Evolutionary conservation across 2,113 vertebrate genomes (phyloP).

Genomic region (Thunnus thynnus): DNA sequence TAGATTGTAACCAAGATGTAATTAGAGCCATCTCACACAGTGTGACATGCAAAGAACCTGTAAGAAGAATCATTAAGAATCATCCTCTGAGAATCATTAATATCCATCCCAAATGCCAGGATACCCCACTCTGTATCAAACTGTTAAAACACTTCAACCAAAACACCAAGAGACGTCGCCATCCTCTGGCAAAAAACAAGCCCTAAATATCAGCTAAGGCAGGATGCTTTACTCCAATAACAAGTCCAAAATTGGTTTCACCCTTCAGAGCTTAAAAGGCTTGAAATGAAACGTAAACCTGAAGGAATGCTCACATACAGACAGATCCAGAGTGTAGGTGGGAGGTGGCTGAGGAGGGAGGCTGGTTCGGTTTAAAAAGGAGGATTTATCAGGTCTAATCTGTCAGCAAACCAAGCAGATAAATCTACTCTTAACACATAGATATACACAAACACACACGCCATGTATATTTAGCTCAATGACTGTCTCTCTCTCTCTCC

Average conservation of each 20-base stretch:
- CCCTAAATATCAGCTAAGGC: background rate
- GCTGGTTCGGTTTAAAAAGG: constrained; percentile 52
- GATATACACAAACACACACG: constrained; percentile 27
- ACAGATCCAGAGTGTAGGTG: constrained; percentile 41
- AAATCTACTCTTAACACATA: constrained; percentile 63
- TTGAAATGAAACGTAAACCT: background rate
- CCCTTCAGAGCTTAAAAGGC: background rate
- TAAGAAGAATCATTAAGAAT: too few relatives aligned
- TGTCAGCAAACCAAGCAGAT: constrained; percentile 73
- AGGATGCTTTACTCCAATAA: background rate
- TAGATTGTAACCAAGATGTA: too few relatives aligned
- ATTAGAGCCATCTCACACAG: too few relatives aligned
- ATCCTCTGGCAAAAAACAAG: too few relatives aligned
- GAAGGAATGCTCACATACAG: constrained; percentile 24
- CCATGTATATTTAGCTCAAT: constrained; percentile 77
- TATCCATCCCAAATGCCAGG: too few relatives aligned
- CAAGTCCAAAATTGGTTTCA: background rate
- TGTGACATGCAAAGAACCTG: too few relatives aligned
- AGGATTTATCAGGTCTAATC: constrained; percentile 81
- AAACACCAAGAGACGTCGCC: too few relatives aligned
- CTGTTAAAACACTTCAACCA: too few relatives aligned
- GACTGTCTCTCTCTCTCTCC: constrained; percentile 15
- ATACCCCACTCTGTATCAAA: too few relatives aligned
- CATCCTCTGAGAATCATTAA: too few relatives aligned
- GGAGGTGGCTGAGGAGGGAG: constrained; percentile 32